Percentiles rank a stretch among this genome's conserved stretches.
These are phyloP conservation scores for Toxotes jaculatrix DNA, from an alignment of 2,113 vertebrate species.

Conservation along the genomic window DNA sequence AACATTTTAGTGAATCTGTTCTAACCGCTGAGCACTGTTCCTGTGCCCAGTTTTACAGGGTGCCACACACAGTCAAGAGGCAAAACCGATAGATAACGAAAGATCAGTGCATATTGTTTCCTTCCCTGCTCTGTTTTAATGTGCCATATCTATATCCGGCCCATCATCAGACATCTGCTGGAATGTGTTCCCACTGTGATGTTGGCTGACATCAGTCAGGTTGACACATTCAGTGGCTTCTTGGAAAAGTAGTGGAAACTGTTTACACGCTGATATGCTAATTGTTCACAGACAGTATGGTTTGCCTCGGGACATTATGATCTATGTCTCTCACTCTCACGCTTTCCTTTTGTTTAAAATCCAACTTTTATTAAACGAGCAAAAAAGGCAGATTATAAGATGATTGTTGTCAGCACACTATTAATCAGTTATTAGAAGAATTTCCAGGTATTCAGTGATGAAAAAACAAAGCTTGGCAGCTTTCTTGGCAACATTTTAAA, in stretches of 20 bases:
- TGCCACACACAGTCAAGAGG: background rate
- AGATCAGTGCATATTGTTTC: slow-evolving; percentile 28
- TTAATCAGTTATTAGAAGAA: background rate
- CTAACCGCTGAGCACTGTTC: background rate
- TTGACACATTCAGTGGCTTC: slow-evolving; percentile 35
- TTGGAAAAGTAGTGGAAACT: slow-evolving; percentile 12
- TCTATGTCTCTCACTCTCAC: slow-evolving; percentile 6
- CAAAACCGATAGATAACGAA: slow-evolving; percentile 8
- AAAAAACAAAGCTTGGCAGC: slow-evolving; percentile 3
- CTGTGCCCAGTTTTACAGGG: slow-evolving; percentile 17
- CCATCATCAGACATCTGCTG: slow-evolving; percentile 27
- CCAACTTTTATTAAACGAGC: slow-evolving; percentile 1
- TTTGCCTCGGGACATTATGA: background rate
- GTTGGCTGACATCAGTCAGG: slow-evolving; percentile 10
- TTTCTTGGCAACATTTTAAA: slow-evolving; percentile 8
- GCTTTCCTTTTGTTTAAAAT: background rate
- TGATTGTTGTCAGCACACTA: background rate
- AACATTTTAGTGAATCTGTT: slow-evolving; percentile 8
- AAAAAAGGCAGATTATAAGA: slow-evolving; percentile 8
- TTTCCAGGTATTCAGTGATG: background rate
- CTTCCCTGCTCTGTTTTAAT: slow-evolving; percentile 22
- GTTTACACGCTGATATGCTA: slow-evolving; percentile 19
- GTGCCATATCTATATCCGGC: slow-evolving; percentile 27
- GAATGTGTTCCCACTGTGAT: slow-evolving; percentile 30
- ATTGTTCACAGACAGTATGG: slow-evolving; percentile 23